Conservation (phyloP, 2,888 invertebrate species). For the Cheilosia vernalis region DNA sequence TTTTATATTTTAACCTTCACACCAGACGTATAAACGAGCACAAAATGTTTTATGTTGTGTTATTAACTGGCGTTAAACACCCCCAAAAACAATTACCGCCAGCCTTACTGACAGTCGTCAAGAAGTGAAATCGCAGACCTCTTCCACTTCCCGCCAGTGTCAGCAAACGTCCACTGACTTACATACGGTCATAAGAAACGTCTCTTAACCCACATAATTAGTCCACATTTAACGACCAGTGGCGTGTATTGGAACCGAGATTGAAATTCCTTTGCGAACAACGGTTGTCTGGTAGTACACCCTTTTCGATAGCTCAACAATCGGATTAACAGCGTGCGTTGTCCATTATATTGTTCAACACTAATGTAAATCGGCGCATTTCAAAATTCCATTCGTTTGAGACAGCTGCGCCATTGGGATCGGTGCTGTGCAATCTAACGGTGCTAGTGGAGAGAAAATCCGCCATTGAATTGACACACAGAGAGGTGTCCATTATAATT, state of each 20-base stretch:
- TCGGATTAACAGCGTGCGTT: constrained; percentile 21
- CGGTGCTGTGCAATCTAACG: constrained; percentile 30
- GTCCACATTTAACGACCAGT: constrained; percentile 27
- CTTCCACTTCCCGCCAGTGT: constrained; percentile 28
- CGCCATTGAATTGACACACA: constrained; percentile 56
- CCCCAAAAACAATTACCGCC: constrained; percentile 45
- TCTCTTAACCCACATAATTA: constrained; percentile 51
- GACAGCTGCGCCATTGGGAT: constrained; percentile 30
- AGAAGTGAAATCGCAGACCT: constrained; percentile 3
- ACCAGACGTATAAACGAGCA: constrained; percentile 5
- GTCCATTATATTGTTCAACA: neutral
- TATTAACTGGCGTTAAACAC: constrained; percentile 55
- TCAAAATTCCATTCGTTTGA: constrained; percentile 43
- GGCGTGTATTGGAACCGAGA: constrained; percentile 15
- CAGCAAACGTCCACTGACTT: neutral
- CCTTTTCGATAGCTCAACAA: constrained; percentile 13
- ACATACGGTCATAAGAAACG: neutral
- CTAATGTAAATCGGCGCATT: constrained; percentile 22
- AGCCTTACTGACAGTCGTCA: constrained; percentile 31
- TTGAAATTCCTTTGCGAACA: constrained; percentile 42
- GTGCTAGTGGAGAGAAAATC: constrained; percentile 39
- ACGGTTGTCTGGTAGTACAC: neutral
- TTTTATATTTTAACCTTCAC: constrained; percentile 25
- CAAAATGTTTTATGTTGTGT: constrained; percentile 33
- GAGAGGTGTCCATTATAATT: constrained; percentile 66